Base-by-base conservation (phyloP, 2,888 invertebrate genomes). In the Ormyrus thymus region DNA sequence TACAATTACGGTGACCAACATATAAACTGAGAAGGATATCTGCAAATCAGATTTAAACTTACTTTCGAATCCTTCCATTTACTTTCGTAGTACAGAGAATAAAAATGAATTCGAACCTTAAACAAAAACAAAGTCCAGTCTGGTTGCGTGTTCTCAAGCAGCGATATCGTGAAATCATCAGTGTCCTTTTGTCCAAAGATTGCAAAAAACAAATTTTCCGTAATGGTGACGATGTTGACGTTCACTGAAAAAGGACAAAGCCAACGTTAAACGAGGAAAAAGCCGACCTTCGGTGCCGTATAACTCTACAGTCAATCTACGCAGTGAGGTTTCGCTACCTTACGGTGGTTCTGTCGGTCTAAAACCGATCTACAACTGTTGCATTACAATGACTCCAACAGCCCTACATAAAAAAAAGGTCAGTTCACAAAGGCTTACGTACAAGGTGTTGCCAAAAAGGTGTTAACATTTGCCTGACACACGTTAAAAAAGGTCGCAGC, bases 1-100 rank as follows among this genome's bases (percentile, higher is more conserved):
- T 86, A 99, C 98, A 90, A 99, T 97, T 86, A 99, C 97, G 83
- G 98, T 98, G 89, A 99, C 98, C 94, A 99, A 93, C 97, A 99
- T 97, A 93, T 99, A 99, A 88, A 97, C 94, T 85, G 96, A 96
- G 91, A 95, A 96, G 84, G 95, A 95, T 88, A 95, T 83, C 90
- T 90, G 78, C 9, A 72, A 78, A 46, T 29, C 0, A 13, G 2
- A 55, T 55, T 29, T 74, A 43, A 66, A 66, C 6, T 51, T 46
- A 72, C 1, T 59, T 61, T 29, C 15, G 48, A 56, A 43, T 43
- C 10, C 55, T 53, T 68, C 5, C 5, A 65, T 65, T 29, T 29
- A 29, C 6, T 65, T 65, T 51, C 15, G 50, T 15, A 8, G 15
- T 65, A 46, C 11, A 61, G 43, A 11, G 11, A 11, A 62, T 13